Evolutionary conservation across 2,797 vertebrate species (phyloP).

Genomic region (Momotus momota): DNA sequence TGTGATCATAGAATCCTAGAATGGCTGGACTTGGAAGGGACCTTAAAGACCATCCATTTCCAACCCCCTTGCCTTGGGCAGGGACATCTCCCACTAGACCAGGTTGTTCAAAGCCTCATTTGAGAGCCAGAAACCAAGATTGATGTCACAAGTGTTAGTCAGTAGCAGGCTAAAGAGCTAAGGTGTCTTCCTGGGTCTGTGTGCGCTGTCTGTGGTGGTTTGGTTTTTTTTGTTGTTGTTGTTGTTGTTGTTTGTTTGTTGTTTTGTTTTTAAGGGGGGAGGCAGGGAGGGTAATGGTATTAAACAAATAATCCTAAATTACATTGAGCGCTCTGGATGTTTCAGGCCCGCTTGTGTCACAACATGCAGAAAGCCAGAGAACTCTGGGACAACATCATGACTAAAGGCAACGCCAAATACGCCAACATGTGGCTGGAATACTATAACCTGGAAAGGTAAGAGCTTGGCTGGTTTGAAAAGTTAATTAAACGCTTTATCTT

Average conservation of each 20-base stretch:
- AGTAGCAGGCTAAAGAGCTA: background rate
- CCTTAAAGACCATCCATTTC: too few relatives aligned
- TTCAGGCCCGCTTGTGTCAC: constrained; percentile 92
- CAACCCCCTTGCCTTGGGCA: too few relatives aligned
- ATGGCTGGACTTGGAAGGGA: too few relatives aligned
- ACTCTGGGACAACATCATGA: constrained; percentile 98
- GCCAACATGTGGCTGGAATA: constrained; percentile 99
- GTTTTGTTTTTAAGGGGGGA: background rate
- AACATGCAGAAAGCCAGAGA: constrained; percentile 98
- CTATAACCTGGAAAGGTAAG: constrained; percentile 94
- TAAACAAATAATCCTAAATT: background rate
- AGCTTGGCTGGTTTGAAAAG: background rate
- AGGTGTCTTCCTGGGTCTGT: background rate
- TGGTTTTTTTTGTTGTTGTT: too few relatives aligned
- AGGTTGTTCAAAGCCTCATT: too few relatives aligned
- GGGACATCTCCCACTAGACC: too few relatives aligned
- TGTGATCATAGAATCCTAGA: too few relatives aligned
- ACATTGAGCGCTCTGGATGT: background rate
- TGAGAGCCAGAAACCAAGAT: background rate
- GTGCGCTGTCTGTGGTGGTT: background rate
- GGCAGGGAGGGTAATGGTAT: too few relatives aligned
- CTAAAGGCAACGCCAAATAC: constrained; percentile 95
- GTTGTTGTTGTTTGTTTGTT: too few relatives aligned
- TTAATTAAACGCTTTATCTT: background rate
- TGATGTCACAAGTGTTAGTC: background rate